These are phyloP conservation scores for Trididemnum clinides DNA, from an alignment of 23 tunicate species.

Conservation along the genomic window DNA sequence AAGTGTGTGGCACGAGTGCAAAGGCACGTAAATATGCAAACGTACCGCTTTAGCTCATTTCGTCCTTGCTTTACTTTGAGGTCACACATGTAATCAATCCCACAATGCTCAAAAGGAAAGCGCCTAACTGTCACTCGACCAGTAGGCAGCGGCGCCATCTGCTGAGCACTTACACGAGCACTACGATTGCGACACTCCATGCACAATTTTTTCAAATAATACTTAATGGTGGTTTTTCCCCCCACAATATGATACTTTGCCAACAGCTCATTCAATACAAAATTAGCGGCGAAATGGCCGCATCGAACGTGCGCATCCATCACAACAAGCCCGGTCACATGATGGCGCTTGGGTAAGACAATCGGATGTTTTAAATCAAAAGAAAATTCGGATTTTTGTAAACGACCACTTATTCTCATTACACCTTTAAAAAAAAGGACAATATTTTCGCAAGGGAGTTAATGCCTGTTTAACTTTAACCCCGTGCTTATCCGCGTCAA, in stretches of 20 bases:
- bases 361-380: background rate
- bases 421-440: background rate
- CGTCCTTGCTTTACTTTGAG: too few relatives aligned
- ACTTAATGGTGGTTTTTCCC: background rate
- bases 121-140: too few relatives aligned
- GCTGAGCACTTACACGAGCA: too few relatives aligned
- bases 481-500: background rate
- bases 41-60: too few relatives aligned
- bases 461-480: background rate
- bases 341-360: background rate
- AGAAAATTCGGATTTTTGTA: background rate
- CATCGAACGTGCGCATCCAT: background rate
- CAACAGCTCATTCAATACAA: background rate
- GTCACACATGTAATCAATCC: too few relatives aligned
- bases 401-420: background rate
- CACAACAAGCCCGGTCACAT: background rate
- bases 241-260: too few relatives aligned
- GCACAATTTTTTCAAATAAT: background rate
- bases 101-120: too few relatives aligned
- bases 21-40: too few relatives aligned
- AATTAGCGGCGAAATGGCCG: background rate
- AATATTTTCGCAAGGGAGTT: background rate
- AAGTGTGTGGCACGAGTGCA: too few relatives aligned
- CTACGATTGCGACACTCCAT: too few relatives aligned
- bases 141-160: too few relatives aligned